phyloP scores from a whole-genome alignment of 2,888 invertebrate species.

The Dolomedes plantarius region DNA sequence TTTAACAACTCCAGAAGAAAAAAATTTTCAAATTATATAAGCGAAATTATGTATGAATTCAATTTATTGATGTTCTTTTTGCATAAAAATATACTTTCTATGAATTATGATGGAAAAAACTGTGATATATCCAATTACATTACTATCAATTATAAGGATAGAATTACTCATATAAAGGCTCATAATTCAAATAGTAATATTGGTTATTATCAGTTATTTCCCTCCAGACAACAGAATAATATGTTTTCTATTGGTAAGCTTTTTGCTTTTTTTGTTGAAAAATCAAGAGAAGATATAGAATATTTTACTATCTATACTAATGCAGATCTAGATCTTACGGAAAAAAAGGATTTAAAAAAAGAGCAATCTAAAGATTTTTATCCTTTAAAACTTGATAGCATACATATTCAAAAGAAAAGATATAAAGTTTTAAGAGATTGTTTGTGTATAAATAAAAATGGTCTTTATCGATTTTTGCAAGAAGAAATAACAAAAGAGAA shows the following conservation, averaged over 20 bases:
- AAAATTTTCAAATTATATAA: conserved; percentile 10
- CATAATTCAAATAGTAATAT: conserved; percentile 39
- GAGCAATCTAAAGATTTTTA: conserved; percentile 29
- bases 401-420: conserved; percentile 40
- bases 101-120: conserved; percentile 46
- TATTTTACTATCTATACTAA: conserved; percentile 46
- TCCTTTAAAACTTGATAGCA: conserved; percentile 43
- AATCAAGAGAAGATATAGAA: conserved; percentile 30
- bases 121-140: conserved; percentile 25
- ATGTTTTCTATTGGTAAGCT: conserved; percentile 40
- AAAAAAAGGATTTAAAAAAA: conserved; percentile 37
- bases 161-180: conserved; percentile 33
- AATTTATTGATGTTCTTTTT: conserved; percentile 42
- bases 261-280: conserved; percentile 39
- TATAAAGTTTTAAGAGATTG: conserved; percentile 53
- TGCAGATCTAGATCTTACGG: conserved; percentile 34
- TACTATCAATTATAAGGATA: conserved; percentile 34
- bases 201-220: conserved; percentile 33
- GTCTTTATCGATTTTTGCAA: conserved; percentile 34
- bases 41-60: conserved; percentile 10
- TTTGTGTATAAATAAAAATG: conserved; percentile 36
- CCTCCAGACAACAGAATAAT: conserved; percentile 25
- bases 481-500: conserved; percentile 41
- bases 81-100: conserved; percentile 36
- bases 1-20: too few species aligned